Base-by-base conservation (phyloP, 2,797 vertebrate species). In the Tragelaphus oryx region DNA sequence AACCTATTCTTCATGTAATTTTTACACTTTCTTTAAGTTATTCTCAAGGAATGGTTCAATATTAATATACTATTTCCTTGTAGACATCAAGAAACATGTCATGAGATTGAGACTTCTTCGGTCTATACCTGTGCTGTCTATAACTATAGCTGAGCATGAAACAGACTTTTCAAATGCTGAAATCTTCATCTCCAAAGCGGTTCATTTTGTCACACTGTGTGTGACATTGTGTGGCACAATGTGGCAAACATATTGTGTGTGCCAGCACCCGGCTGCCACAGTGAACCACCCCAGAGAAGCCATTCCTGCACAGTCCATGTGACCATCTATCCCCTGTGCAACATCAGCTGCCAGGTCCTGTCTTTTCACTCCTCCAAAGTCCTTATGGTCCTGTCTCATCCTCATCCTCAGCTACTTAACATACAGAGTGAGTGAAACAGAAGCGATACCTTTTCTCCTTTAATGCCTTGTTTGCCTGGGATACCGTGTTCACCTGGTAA, bases 371-470 rank as follows among this genome's bases (percentile, higher is more conserved):
- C 10, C 4, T 18, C 16, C 1, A 2, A 59, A 10, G 22, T 10
- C 16, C 28, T 71, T 60, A 26, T 3, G 10, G 28, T 5, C 60
- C 41, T 46, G 8, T 79, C 14, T 93, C 76, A 74, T 87, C 46
- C 20, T 71, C 10, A 37, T 41, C 59, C 46, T 22, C 11, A 84
- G 37, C 5, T 50, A 37, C 12, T 37, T 83, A 74, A 75, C 5
- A 92, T 13, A 18, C 9, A 90, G 84, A 97, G 93, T 84, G n/a
- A 95, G 50, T 68, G 59, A 30, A 33, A 85, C 62, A 33, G 46
- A 65, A 96, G 94, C 37, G 8, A 28, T 99, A 99, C 99, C 99
- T 99, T 99, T 95, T 99, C 99, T 98, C 99, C 99, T 99, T 99
- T 99, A 91, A 98, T 97, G 95, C 99, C 99, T 96, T 99, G 99